Evolutionary conservation across 2,797 vertebrate species (phyloP), one percentile per base, ranked within the genome.

Genomic region (Sandelia bainsii): DNA sequence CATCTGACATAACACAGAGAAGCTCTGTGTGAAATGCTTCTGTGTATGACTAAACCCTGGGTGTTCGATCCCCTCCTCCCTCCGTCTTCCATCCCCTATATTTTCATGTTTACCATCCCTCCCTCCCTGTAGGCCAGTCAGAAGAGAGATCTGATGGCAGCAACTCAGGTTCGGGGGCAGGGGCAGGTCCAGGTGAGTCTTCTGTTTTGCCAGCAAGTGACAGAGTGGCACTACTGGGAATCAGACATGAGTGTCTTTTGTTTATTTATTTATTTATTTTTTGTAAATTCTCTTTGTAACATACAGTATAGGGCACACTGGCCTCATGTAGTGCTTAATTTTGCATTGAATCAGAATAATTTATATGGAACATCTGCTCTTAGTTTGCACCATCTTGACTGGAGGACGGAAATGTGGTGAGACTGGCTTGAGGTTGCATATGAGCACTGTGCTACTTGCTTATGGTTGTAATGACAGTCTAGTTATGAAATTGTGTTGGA

Each of bases 121-220:
- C 92, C 93, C 84, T 90, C 52, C 91, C 91, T 91, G 89, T 93
- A 95, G 95, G 95, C 92, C 95, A 95, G 86, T 94, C 94, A 95
- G 95, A 95, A 90, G 94, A 94, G 69, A 93, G 91, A 91, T 93
- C 94, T 93, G 93, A 95, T 81, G 91, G 93, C 92, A 93, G 92
- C 93, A 89, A 84, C 91, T 93, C 93, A 94, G 94, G 88, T 93
- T 90, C 94, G 87, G 91, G 92, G 91, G 85, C 94, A 57, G 93
- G 91, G 91, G 68, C 93, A 80, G 92, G 92, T 84, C 92, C 93
- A 95, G 95, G 94, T 95, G 93, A 95, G 95, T 93, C 91, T 83
- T 78, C 70, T 51, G 39, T 81, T 82, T 84, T 50, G 46, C 64
- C 69, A 72, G 72, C 51, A 50, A 72, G 78, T 69, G 72, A 80